A percentile compares a stretch with the other conserved stretches of the same genome.
phyloP scores from a whole-genome alignment of 2,113 vertebrate species.

The Spermophilus dauricus region DNA sequence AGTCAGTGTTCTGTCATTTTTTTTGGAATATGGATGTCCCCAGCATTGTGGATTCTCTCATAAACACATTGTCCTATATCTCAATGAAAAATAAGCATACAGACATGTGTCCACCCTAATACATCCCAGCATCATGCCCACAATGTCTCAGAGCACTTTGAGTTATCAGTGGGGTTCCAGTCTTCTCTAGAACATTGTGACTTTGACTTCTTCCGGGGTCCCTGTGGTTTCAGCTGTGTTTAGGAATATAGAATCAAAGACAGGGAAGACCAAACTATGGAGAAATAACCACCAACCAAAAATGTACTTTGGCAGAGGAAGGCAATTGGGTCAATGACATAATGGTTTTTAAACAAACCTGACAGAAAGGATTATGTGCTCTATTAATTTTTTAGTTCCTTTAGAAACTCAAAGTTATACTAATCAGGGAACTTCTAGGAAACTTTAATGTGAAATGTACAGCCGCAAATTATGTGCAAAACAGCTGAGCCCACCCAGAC shows the following conservation, averaged over 20 bases:
- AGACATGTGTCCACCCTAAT: accelerated
- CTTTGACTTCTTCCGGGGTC: too few species aligned
- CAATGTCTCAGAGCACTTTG: accelerated
- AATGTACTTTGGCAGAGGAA: not conserved
- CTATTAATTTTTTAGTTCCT: constrained; percentile 1
- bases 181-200: not conserved
- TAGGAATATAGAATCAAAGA: not conserved
- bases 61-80: not conserved
- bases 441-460: not conserved
- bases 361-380: not conserved
- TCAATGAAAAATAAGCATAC: not conserved
- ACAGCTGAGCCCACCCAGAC: not conserved
- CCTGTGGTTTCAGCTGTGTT: not conserved
- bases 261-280: not conserved
- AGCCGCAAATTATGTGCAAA: not conserved
- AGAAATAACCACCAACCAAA: not conserved
- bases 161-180: not conserved
- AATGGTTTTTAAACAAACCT: not conserved
- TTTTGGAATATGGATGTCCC: not conserved
- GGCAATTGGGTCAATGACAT: not conserved
- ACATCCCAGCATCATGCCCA: too few species aligned
- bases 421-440: not conserved
- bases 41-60: not conserved
- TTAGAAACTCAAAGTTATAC: not conserved
- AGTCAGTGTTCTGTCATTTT: too few species aligned